A percentile compares a stretch with the other conserved stretches of the same genome.
These are phyloP conservation scores for Didymodactylos carnosus DNA, from an alignment of 2,888 invertebrate genomes.

Conservation along the genomic window DNA sequence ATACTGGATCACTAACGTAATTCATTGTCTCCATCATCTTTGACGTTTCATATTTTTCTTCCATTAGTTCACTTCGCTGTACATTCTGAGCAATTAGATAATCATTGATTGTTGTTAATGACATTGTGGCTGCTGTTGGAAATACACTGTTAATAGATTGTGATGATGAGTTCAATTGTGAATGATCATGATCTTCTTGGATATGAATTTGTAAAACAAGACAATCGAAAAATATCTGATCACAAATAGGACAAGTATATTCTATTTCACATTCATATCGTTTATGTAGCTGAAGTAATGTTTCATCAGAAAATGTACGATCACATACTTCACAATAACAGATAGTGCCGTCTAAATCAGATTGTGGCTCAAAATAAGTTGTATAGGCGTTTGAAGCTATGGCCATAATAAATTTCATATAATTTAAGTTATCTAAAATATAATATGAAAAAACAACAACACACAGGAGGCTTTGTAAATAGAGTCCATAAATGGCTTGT, in stretches of 20 bases:
- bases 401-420: no score
- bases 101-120: conserved; percentile 34
- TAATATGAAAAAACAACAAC: no score
- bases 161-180: conserved; percentile 4
- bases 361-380: no score
- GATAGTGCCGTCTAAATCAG: no score
- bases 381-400: no score
- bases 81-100: conserved; percentile 40
- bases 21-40: conserved; percentile 15
- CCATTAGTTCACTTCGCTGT: conserved; percentile 45
- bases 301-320: background rate
- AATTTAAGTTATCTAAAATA: no score
- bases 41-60: conserved; percentile 47
- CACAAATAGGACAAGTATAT: conserved; percentile 29
- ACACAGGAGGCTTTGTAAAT: no score
- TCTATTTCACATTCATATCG: background rate
- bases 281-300: background rate
- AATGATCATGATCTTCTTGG: conserved; percentile 38
- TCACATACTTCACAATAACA: conserved; percentile 2
- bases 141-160: conserved; percentile 2
- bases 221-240: conserved; percentile 24
- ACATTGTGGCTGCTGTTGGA: conserved; percentile 11
- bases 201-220: conserved; percentile 51
- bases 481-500: no score
- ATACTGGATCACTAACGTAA: background rate